Evolutionary conservation across 2,888 invertebrate genomes (phyloP).

Genomic region (Gerosis bhagava): DNA sequence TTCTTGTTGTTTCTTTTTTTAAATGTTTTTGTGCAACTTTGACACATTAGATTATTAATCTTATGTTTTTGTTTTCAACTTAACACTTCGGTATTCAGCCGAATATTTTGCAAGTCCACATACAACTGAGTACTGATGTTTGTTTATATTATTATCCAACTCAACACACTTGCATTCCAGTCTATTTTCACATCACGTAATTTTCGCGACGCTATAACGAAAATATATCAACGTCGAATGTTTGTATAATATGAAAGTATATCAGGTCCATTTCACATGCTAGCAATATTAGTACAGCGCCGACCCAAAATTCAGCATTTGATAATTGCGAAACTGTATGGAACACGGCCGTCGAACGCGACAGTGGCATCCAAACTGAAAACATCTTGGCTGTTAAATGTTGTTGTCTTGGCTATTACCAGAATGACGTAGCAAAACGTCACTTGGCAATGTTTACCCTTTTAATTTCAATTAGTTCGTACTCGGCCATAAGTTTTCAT

Average conservation of each 20-base stretch:
- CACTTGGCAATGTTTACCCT: slow-evolving; percentile 35
- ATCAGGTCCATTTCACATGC: slow-evolving; percentile 77
- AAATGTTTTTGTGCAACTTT: neutral
- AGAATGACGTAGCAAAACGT: slow-evolving; percentile 23
- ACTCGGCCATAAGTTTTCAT: slow-evolving; percentile 10
- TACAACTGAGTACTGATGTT: too few species aligned
- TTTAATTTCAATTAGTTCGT: slow-evolving; percentile 24
- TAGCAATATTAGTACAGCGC: slow-evolving; percentile 60
- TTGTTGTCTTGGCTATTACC: too few species aligned
- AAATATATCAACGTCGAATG: slow-evolving; percentile 32
- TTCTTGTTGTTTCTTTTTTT: too few species aligned
- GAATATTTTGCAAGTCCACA: too few species aligned
- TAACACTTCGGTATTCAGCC: neutral
- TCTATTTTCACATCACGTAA: slow-evolving; percentile 2
- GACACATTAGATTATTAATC: neutral
- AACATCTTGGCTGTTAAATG: slow-evolving; percentile 42
- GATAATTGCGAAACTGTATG: slow-evolving; percentile 53
- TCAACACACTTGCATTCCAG: slow-evolving; percentile 1
- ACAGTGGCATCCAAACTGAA: slow-evolving; percentile 64
- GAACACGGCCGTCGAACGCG: slow-evolving; percentile 52
- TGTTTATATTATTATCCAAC: too few species aligned
- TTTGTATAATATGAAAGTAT: slow-evolving; percentile 61
- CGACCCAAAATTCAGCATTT: slow-evolving; percentile 73
- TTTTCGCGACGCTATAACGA: slow-evolving; percentile 21
- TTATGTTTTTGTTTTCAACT: too few species aligned